Evolutionary conservation across 2,797 vertebrate genomes (phyloP).

Genomic region (Tiaroga cobitis): DNA sequence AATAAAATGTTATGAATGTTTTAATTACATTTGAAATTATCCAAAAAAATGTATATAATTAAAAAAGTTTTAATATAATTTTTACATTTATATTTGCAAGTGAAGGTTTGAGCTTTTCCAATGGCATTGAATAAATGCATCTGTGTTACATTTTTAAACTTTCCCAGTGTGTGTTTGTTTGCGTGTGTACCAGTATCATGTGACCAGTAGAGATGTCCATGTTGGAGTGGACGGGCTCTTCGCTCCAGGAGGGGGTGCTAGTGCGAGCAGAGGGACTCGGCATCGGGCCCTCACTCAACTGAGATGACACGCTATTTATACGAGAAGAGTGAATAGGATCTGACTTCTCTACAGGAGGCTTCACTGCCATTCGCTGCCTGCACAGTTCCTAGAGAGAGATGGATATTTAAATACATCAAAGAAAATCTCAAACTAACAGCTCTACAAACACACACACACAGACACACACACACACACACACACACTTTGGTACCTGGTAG

Average conservation of each 20-base stretch:
- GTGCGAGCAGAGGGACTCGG: constrained; percentile 89
- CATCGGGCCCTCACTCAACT: constrained; percentile 89
- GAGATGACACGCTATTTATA: constrained; percentile 92
- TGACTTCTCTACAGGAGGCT: constrained; percentile 78
- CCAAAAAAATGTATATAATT: too few species aligned
- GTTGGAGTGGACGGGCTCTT: constrained; percentile 91
- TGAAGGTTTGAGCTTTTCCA: neutral
- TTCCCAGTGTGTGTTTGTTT: constrained; percentile 3
- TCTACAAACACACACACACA: neutral
- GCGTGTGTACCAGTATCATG: constrained; percentile 76
- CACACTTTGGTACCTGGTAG: constrained; percentile 84
- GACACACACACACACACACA: neutral
- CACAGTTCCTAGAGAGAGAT: constrained; percentile 86
- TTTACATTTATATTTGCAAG: neutral
- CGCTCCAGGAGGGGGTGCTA: constrained; percentile 95
- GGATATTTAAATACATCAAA: neutral
- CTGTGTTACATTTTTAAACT: neutral
- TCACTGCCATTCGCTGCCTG: constrained; percentile 93
- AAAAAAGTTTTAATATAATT: neutral
- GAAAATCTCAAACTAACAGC: neutral
- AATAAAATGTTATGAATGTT: neutral
- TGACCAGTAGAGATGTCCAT: constrained; percentile 99
- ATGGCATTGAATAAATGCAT: neutral
- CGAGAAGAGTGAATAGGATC: constrained; percentile 85
- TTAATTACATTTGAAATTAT: neutral